Base-by-base conservation (phyloP, 2,113 vertebrate genomes). In the Macquaria australasica region DNA sequence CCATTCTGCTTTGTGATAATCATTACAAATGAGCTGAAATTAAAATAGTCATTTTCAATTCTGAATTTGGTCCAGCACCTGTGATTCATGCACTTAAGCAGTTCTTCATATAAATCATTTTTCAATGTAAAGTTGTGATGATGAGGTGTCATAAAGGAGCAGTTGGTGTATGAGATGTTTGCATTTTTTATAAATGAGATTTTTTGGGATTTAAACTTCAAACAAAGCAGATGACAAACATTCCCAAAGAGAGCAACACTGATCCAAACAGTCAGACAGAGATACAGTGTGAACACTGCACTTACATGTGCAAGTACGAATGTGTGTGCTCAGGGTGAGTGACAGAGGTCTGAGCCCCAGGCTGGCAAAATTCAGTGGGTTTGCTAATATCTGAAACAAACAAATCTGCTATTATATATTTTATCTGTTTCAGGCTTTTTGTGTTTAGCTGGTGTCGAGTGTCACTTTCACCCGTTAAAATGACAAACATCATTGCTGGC, bases 11-110 rank as follows among this genome's bases (percentile, higher is more conserved):
- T 10, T 60, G 11, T 63, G n/a, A 51, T n/a, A 56, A 10, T n/a
- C n/a, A n/a, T 62, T 76, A 51, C 16, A 69, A 41, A n/a, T 60
- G 1, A 76, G 60, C 21, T 28, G 8, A 48, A 59, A 82, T 76
- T 9, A 48, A 18, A 66, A 64, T 3, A n/a, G 2, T 56, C 3
- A 66, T 68, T 68, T 66, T 45, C 9, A 66, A 1, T 45, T n/a
- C n/a, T n/a, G 25, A 71, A 39, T 62, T 25, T 25, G n/a, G 31
- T 81, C 37, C 51, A 45, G 37, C 37, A 64, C 8, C 6, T 48
- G 45, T 18, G 16, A 53, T 55, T 45, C 60, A 73, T 18, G 28
- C n/a, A 70, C 16, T 39, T 60, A 50, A 41, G 14, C 31, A 20
- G 3, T 41, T 73, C 23, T 10, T 28, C 23, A 58, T 43, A 20